Base-by-base conservation (phyloP, 2,113 vertebrate species). In the Microtus pennsylvanicus region DNA sequence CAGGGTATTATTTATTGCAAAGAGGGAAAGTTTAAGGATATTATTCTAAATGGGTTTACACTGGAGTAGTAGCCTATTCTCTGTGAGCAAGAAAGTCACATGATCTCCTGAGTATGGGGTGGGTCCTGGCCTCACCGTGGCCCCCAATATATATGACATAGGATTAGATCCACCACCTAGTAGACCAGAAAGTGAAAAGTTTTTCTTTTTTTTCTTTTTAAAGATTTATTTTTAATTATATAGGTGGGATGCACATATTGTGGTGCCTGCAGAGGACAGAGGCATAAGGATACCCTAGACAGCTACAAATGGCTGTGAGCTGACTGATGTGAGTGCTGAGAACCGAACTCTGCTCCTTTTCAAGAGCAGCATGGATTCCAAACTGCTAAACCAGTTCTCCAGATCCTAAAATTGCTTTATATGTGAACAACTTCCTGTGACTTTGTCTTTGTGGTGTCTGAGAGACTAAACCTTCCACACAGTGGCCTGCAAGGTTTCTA, bases 1-100 rank as follows among this genome's bases (percentile, higher is more conserved):
- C 21, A 67, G 75, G 69, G 3, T 72, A 11, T 91, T 93, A 94
- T 94, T 93, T 90, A 91, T 94, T 67, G 38, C 38, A 38, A 65
- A 77, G 86, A 97, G 38, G 30, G 87, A 83, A 93, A 87, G 52
- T 94, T 96, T 77, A 89, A 85, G 83, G 92, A 96, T 95, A 45
- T 96, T 95, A 94, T 92, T 92, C 85, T 61, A 97, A 67, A 89
- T 88, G 93, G 26, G 78, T 75, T 65, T 38, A n/a, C 47, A 69
- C 50, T 72, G 83, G 28, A 14, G 30, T 72, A 33, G 86, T 80
- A n/a, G 85, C 58, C 92, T 95, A 93, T 94, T 69, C 55, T 93
- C 86, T 87, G 78, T 83, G 52, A 97, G 26, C 33, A 93, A 97
- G 81, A 80, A 92, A 96, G 86, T 81, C 58, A 90, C 69, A 86